Conservation (phyloP, 2,888 invertebrate species). For the Ctena decussata region DNA sequence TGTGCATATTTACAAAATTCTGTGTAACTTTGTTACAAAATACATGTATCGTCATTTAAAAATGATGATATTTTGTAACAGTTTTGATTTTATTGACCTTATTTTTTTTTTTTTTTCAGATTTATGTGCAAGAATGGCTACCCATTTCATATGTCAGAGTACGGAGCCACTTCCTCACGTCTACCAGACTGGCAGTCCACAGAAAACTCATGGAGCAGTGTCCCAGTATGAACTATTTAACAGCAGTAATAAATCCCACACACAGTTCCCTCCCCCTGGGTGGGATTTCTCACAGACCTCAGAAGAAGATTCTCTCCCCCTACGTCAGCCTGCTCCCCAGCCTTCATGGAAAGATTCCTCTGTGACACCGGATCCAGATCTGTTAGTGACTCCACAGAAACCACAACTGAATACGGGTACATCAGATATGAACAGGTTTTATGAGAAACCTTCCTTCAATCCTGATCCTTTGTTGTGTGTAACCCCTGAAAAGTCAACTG, state of each 20-base stretch:
- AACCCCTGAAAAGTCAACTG: slow-evolving; percentile 74
- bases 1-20: too few species aligned
- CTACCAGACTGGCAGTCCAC: slow-evolving; percentile 46
- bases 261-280: slow-evolving; percentile 71
- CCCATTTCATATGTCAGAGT: slow-evolving; percentile 72
- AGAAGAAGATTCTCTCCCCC: slow-evolving; percentile 72
- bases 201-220: slow-evolving; percentile 71
- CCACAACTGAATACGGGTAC: slow-evolving; percentile 7
- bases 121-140: slow-evolving; percentile 55
- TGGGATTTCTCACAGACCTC: slow-evolving; percentile 73
- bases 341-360: slow-evolving; percentile 60
- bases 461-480: slow-evolving; percentile 75
- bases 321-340: slow-evolving; percentile 60
- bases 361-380: slow-evolving; percentile 69
- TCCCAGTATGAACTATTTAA: slow-evolving; percentile 72
- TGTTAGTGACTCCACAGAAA: slow-evolving; percentile 74
- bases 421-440: not conserved
- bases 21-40: too few species aligned
- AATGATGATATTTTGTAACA: too few species aligned
- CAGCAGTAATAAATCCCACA: slow-evolving; percentile 60
- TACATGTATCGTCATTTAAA: too few species aligned
- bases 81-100: too few species aligned
- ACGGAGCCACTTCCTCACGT: slow-evolving; percentile 70
- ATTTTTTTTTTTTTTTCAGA: not conserved
- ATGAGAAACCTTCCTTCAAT: slow-evolving; percentile 39